Conservation (phyloP, 2,113 vertebrate genomes). For the Toxostoma redivivum region DNA sequence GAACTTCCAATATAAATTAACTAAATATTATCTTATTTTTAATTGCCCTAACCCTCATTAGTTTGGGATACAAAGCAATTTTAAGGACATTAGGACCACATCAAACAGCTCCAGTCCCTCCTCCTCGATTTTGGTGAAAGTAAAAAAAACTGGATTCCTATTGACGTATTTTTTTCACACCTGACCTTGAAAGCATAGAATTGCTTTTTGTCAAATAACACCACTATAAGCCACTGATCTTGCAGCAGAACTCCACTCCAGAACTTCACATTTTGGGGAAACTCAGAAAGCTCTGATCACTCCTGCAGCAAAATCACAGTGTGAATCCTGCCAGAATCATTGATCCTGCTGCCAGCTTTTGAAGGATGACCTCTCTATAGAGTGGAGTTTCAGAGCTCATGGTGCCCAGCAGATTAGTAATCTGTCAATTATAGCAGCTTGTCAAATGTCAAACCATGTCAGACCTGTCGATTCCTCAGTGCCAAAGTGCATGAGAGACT, state of each 20-base stretch:
- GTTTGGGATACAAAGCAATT: not conserved
- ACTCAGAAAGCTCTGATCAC: not conserved
- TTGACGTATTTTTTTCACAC: not conserved
- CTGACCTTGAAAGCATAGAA: not conserved
- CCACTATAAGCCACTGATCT: not conserved
- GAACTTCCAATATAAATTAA: not conserved
- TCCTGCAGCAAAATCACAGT: not conserved
- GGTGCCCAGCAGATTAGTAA: not conserved
- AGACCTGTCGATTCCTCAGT: not conserved
- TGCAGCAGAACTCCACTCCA: not conserved
- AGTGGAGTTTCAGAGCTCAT: not conserved
- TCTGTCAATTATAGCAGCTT: not conserved
- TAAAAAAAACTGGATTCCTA: not conserved
- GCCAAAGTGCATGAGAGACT: not conserved
- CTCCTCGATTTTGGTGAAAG: fast-evolving
- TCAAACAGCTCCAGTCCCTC: not conserved
- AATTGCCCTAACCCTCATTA: not conserved
- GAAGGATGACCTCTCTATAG: not conserved
- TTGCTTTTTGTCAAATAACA: not conserved
- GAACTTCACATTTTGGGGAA: not conserved
- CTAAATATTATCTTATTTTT: not conserved
- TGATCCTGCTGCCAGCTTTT: not conserved
- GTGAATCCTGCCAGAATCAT: not conserved
- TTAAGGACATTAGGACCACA: not conserved
- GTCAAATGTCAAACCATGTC: not conserved